Base-by-base conservation (phyloP, 2,797 vertebrate genomes). In the Anomalospiza imberbis region DNA sequence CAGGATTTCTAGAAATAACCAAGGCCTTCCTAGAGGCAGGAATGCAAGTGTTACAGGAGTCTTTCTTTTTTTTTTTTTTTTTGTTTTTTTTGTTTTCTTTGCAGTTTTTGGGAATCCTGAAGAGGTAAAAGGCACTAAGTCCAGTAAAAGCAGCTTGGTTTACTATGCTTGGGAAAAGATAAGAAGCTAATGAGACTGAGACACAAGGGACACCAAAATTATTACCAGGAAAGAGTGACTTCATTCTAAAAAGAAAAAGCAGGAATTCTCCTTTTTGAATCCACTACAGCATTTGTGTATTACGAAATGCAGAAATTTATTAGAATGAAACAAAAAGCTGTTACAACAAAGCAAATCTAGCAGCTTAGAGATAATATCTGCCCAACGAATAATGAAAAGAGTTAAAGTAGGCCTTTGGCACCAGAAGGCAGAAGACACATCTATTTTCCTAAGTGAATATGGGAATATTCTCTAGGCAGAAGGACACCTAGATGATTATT, bases 321-420 rank as follows among this genome's bases (percentile, higher is more conserved):
- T 20, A 26, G 65, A 63, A 62, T n/a, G 3, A 66, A 86, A 62
- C 9, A 54, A 60, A 92, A 72, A 75, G 54, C 10, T 88, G 29
- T n/a, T 61, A 22, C 3, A 65, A 54, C n/a, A 81, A 78, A 75
- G 62, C 13, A 67, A 81, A 78, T 25, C 10, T 34, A 58, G 66
- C 28, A 78, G 6, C 4, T 55, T 25, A 47, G 22, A 36, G 12
- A 32, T 47, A 87, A 15, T 54, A 26, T 3, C 13, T 68, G 25
- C 8, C 1, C 2, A 82, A 81, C 0, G 2, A 84, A 51, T 13
- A 6, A 24, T 1, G 1, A 17, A 58, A 57, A 60, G 24, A 44
- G 11, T 53, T 61, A 7, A 78, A 72, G 8, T 3, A 55, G 31
- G 26, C 17, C 36, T 71, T 74, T 17, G 36, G 57, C 51, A 66